Evolutionary conservation across 2,797 vertebrate species (phyloP).

Genomic region (Prionace glauca): DNA sequence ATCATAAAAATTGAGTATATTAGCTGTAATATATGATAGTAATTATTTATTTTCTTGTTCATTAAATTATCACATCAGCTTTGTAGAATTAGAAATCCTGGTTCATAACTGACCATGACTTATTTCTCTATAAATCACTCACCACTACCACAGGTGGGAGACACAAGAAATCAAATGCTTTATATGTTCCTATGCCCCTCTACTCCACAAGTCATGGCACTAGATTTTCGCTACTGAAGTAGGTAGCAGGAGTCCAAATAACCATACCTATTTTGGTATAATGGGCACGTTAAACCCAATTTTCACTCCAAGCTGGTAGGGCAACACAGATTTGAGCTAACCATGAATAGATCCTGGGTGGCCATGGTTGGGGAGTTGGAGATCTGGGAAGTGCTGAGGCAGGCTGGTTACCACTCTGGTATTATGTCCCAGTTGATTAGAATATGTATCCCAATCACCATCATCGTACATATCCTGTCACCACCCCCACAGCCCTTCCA

Average conservation of each 20-base stretch:
- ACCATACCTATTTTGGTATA: too few species aligned
- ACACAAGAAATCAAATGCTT: background rate
- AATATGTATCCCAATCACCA: too few species aligned
- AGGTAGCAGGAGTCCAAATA: too few species aligned
- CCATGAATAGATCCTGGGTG: background rate
- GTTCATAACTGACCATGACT: background rate
- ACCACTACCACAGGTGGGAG: background rate
- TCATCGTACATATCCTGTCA: too few species aligned
- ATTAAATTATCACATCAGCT: background rate
- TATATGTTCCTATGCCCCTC: background rate
- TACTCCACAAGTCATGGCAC: background rate
- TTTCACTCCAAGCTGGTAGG: too few species aligned
- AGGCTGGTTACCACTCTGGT: background rate
- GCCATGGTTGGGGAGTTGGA: background rate
- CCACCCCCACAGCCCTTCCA: too few species aligned
- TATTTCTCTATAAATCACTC: constrained; percentile 8
- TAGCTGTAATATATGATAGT: too few species aligned
- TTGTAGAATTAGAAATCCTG: background rate
- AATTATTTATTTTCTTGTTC: background rate
- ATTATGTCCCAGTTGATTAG: too few species aligned
- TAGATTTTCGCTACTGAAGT: background rate
- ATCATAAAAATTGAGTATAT: background rate
- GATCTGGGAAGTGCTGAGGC: background rate
- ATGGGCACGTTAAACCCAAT: too few species aligned
- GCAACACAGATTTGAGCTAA: too few species aligned